Conservation (phyloP, 1,140 invertebrate species). For the Neelides sp. region DNA sequence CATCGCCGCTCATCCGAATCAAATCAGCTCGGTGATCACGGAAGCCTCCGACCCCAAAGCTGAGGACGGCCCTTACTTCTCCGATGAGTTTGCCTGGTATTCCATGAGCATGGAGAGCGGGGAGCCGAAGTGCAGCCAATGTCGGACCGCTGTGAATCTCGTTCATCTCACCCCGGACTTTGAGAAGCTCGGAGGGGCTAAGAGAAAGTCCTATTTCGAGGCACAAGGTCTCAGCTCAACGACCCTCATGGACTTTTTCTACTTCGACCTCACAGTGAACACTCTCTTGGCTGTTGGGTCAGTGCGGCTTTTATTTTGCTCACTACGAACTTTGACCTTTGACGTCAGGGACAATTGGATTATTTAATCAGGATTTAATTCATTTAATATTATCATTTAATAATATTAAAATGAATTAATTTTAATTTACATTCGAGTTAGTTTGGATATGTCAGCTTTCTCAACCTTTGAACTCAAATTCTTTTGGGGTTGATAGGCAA, state of each 20-base stretch:
- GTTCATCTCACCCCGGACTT: conserved; percentile 49
- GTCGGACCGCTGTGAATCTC: conserved; percentile 52
- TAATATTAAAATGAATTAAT: not conserved
- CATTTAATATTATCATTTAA: not conserved
- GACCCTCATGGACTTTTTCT: conserved; percentile 56
- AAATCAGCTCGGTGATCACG: conserved; percentile 53
- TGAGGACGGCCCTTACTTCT: conserved; percentile 28
- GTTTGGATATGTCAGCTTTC: too few relatives aligned
- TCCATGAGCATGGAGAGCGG: conserved; percentile 47
- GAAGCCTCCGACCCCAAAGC: conserved; percentile 32
- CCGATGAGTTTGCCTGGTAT: conserved; percentile 47
- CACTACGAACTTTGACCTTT: not conserved
- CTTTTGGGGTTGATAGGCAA: not conserved
- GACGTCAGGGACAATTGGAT: not conserved
- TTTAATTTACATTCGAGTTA: too few relatives aligned
- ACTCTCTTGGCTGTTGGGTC: conserved; percentile 61
- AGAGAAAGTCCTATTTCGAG: conserved; percentile 34
- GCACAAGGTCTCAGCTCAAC: conserved; percentile 47
- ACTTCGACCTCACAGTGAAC: conserved; percentile 64
- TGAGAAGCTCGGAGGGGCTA: conserved; percentile 43
- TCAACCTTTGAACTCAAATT: too few relatives aligned
- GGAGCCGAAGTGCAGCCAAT: conserved; percentile 47
- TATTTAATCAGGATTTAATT: not conserved
- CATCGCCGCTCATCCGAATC: conserved; percentile 35
- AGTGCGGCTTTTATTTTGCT: conserved; percentile 31